Percentiles rank a stretch among this genome's conserved stretches.
These are phyloP conservation scores for Zaprionus gabonicus DNA, from an alignment of 1,140 invertebrate species.

Conservation along the genomic window DNA sequence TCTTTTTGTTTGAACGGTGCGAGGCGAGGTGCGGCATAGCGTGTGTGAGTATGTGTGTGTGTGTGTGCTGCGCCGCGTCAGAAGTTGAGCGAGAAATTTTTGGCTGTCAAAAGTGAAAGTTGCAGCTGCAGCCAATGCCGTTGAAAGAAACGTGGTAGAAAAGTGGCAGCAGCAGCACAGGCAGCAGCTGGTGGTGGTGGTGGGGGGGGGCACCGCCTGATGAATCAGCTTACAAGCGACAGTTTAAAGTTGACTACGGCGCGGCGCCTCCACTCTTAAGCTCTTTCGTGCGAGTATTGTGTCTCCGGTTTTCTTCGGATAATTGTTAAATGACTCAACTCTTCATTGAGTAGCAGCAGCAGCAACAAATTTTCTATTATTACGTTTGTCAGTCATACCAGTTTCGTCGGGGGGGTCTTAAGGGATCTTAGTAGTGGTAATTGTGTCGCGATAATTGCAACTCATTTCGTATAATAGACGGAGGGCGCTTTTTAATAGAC, in stretches of 20 bases:
- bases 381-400: conserved; percentile 57
- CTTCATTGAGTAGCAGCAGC: conserved; percentile 10
- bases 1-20: conserved; percentile 48
- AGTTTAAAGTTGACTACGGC: conserved; percentile 60
- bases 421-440: conserved; percentile 36
- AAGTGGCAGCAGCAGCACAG: conserved; percentile 26
- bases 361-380: conserved; percentile 60
- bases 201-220: conserved; percentile 30
- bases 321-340: conserved; percentile 28
- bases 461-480: conserved; percentile 64
- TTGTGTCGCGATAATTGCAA: conserved; percentile 57
- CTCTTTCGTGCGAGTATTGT: not conserved
- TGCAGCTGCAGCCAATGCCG: conserved; percentile 73
- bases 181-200: not conserved
- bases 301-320: conserved; percentile 7
- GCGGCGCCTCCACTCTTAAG: conserved; percentile 18
- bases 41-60: conserved; percentile 18
- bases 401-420: conserved; percentile 41
- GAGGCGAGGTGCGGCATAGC: not conserved
- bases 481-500: conserved; percentile 39
- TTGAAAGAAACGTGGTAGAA: conserved; percentile 78
- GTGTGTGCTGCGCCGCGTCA: conserved; percentile 40
- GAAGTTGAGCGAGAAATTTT: conserved; percentile 80
- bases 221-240: conserved; percentile 64
- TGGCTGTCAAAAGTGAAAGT: conserved; percentile 81